Conservation (phyloP, 2,797 vertebrate species). For the Neopelma chrysocephalum region DNA sequence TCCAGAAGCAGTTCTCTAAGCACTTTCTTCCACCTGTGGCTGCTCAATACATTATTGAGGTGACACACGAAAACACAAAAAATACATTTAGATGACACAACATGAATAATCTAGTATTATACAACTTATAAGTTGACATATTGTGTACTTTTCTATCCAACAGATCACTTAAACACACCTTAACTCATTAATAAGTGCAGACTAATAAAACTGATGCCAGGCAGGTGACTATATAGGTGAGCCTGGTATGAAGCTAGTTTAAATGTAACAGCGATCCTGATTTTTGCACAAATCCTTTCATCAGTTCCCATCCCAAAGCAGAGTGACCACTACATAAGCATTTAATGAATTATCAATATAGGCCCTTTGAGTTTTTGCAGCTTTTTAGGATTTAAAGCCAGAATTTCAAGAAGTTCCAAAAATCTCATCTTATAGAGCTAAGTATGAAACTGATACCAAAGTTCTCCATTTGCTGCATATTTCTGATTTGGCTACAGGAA, state of each 20-base stretch:
- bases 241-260: not conserved
- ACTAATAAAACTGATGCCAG: not conserved
- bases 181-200: not conserved
- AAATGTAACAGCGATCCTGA: not conserved
- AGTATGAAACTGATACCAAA: not conserved
- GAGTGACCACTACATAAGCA: not conserved
- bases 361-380: not conserved
- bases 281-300: not conserved
- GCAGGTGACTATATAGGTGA: not conserved
- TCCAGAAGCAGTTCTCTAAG: not conserved
- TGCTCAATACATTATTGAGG: not conserved
- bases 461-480: not conserved
- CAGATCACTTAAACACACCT: not conserved
- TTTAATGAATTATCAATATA: not conserved
- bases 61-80: not conserved
- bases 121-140: not conserved
- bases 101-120: accelerated
- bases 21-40: not conserved
- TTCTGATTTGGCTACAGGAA: not conserved
- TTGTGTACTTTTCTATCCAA: not conserved
- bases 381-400: not conserved
- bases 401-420: not conserved
- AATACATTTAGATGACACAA: not conserved
- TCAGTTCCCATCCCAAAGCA: not conserved
- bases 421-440: not conserved